Evolutionary conservation across 2,888 invertebrate species (phyloP), one percentile per base, ranked within the genome.

Genomic region (Notocelia uddmanniana): DNA sequence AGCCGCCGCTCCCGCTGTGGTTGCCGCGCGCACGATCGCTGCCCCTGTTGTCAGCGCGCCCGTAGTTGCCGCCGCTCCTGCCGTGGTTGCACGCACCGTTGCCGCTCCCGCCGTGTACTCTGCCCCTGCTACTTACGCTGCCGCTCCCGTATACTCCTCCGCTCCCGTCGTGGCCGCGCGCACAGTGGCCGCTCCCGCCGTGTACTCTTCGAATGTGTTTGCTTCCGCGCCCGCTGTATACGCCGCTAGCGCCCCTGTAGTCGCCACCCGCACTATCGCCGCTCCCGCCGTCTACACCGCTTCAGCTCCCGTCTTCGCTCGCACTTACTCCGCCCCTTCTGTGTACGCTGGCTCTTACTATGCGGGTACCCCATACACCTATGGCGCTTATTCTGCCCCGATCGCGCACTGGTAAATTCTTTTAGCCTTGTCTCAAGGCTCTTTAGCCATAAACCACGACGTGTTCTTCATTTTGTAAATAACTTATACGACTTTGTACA

Each of bases 321-420:
- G 75, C 73, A 63, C 79, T 58, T 69, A 73, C 64, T 73, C 77
- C 37, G 76, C 78, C 18, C 73, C 74, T 19, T 76, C 77, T 2
- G 76, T 75, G 18, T 79, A 78, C 62, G 54, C 75, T 26, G 73
- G 74, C 41, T 64, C 69, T 10, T 68, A 71, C 71, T 71, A 71
- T 45, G 45, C 67, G 3, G 78, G 81, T 59, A 60, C 59, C 73
- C 57, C 75, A 70, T 45, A 72, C 73, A 68, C 68, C 19, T 63
- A 68, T 45, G 73, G 62, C 18, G 64, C 74, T 8, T 66, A 76
- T 50, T 75, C 81, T 74, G 89, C 92, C 77, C 86, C 92, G 19
- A 83, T 89, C 75, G 88, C 90, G 54, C 85, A 87, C 83, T 89
- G 89, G 89, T 89, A 86, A 85, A 79, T n/a, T 50, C 13, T 54